Conservation (phyloP, 2,797 vertebrate species). For the Mus spretus region DNA sequence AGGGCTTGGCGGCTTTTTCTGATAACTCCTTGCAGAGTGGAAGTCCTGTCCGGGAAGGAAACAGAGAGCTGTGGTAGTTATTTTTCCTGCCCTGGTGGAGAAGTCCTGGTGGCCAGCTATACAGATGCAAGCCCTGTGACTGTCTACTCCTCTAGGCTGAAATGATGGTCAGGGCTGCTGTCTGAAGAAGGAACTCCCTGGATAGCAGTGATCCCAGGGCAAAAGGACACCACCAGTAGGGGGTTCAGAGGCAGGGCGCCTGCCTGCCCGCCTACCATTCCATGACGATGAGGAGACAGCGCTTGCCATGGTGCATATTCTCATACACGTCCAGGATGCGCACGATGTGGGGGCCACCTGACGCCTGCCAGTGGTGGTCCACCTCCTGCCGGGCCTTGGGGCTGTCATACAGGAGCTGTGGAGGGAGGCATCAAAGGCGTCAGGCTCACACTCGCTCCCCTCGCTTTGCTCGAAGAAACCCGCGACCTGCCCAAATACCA, state of each 20-base stretch:
- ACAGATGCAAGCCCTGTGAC: background rate
- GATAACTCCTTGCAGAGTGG: background rate
- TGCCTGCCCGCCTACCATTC: conserved; percentile 94
- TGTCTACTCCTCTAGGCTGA: background rate
- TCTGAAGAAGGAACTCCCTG: background rate
- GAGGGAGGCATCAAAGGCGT: background rate
- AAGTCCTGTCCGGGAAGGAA: background rate
- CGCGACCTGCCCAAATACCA: background rate
- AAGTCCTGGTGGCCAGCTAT: background rate
- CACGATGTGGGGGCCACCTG: conserved; percentile 96
- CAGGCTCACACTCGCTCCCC: background rate
- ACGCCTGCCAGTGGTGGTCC: conserved; percentile 97
- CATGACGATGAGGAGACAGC: conserved; percentile 99
- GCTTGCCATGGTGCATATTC: conserved; percentile 97
- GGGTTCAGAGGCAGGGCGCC: background rate
- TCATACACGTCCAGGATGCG: conserved; percentile 96
- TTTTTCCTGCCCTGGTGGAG: background rate
- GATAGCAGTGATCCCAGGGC: background rate
- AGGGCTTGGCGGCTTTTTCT: background rate
- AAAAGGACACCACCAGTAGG: background rate
- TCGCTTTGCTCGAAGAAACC: background rate
- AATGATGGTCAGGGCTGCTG: background rate
- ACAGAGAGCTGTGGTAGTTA: background rate
- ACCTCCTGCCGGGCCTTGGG: conserved; percentile 98
- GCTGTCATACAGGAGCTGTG: conserved; percentile 96